Evolutionary conservation across 2,888 invertebrate genomes (phyloP), one percentile per base, ranked within the genome.

Genomic region (Malacosoma neustria): DNA sequence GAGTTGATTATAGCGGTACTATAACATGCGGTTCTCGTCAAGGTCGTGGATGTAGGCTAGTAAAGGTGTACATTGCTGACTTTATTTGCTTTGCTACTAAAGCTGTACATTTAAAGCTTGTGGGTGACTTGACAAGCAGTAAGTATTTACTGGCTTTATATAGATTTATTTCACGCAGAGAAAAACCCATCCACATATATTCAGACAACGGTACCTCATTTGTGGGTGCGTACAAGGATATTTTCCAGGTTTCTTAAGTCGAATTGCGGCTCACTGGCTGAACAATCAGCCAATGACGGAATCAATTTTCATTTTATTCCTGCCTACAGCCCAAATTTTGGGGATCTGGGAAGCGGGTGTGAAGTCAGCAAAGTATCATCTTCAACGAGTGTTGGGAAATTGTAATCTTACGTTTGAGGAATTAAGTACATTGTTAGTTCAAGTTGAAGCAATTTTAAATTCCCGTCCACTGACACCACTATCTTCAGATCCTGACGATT

Each of bases 401-500:
- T 34, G 36, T 37, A 7, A 41, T 33, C 11, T 44, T 1, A 40
- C 38, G 3, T 49, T 34, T 33, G 50, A 53, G 31, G 45, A 51
- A 32, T 32, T 49, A 7, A 12, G 40, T 22, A 46, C 49, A 11
- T 35, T 35, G 1, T 38, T 52, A 6, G 14, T 30, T 1, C 40
- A 45, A 32, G 45, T 49, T 1, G 48, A 51, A 14, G 51, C 48
- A 1, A 40, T 49, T 7, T 13, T 49, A 5, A 51, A 47, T 11
- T 49, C 43, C 3, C 43, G 46, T 5, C 51, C 48, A 5, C 37
- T 48, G 5, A 43, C 43, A 1, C 44, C 48, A 0, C 4, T 48
- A 2, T 47, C 51, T 1, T 36, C 43, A 12, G 39, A 43, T 13
- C 43, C 41, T 7, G 35, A 12, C 6, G 45, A 51, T 22, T 36